Base-by-base conservation (phyloP, 2,888 invertebrate genomes). In the Drosophila nr. perissopoda region DNA sequence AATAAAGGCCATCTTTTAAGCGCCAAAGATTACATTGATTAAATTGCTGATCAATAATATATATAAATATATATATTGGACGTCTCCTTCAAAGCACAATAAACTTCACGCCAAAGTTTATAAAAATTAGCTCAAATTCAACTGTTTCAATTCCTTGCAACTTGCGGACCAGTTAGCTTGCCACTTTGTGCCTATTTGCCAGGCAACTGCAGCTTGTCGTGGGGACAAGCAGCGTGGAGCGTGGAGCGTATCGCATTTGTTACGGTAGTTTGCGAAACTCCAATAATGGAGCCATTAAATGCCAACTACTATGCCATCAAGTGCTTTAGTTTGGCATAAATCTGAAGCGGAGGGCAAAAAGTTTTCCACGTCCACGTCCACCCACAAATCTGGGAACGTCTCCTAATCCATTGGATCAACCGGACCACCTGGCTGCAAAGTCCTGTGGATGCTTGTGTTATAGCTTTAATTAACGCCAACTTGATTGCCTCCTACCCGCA, bases 301-400 rank as follows among this genome's bases (percentile, higher is more conserved):
- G 90, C 83, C 90, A 90, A 90, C 90, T 90, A 89, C 76, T 84
- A 74, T 76, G 85, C 70, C 84, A 88, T 89, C 88, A 85, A 85
- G 90, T 90, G 81, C 86, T 85, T 85, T 90, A 90, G 85, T 88
- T 85, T 85, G 90, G 83, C 90, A 85, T 85, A 90, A 85, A 90
- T 85, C 88, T 85, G 75, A 62, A 64, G 66, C 81, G 82, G 76
- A 71, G 56, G 70, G 70, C 69, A 33, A 81, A 81, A 83, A 57
- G 65, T 74, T 83, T 78, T 69, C 58, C 25, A 13, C 6, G 18
- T 49, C 27, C 13, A 46, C 21, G 11, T 2, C 25, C 34, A 29
- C 52, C 54, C 74, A 83, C 87, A 81, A 88, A 83, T 87, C 70
- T 70, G 73, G 31, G 51, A 52, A 36, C 48, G 48, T 40, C 68